These are phyloP conservation scores for Pimephales promelas DNA, from an alignment of 2,113 vertebrate species.

Conservation along the genomic window DNA sequence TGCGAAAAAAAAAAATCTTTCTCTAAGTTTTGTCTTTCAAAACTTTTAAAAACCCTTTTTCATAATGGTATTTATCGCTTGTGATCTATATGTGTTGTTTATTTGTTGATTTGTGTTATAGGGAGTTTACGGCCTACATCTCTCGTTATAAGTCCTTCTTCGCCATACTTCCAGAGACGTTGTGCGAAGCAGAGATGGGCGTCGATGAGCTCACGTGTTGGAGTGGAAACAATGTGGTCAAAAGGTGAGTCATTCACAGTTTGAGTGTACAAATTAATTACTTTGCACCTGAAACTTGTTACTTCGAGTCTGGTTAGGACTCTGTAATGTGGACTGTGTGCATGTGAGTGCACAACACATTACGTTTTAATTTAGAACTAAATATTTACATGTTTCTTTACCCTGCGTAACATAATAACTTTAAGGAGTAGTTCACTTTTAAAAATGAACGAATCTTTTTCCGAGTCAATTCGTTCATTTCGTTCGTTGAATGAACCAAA, in stretches of 20 bases:
- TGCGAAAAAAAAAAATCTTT: too few relatives aligned
- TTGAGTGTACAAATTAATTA: neutral
- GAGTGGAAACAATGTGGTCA: conserved; percentile 85
- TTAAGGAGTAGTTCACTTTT: too few relatives aligned
- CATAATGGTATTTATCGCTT: neutral
- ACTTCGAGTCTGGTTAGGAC: neutral
- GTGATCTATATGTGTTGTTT: conserved; percentile 13
- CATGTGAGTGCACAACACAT: neutral
- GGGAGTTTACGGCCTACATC: conserved; percentile 85
- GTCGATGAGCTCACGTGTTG: conserved; percentile 86
- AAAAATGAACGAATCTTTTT: too few relatives aligned
- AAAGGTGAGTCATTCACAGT: conserved; percentile 80
- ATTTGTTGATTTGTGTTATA: conserved; percentile 62
- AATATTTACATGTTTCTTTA: too few relatives aligned
- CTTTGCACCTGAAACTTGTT: neutral
- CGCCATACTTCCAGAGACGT: conserved; percentile 78
- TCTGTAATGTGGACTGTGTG: neutral
- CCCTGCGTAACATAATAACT: neutral
- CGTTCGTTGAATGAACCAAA: too few relatives aligned
- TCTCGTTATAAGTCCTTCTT: conserved; percentile 84
- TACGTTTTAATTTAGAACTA: neutral
- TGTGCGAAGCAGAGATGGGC: conserved; percentile 84
- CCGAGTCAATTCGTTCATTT: too few relatives aligned
- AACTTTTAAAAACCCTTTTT: neutral
- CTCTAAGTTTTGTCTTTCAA: too few relatives aligned